Percentiles rank a stretch among this genome's conserved stretches.
These are phyloP conservation scores for Microcebus griseorufus DNA, from an alignment of 2,113 vertebrate genomes.

Conservation along the genomic window DNA sequence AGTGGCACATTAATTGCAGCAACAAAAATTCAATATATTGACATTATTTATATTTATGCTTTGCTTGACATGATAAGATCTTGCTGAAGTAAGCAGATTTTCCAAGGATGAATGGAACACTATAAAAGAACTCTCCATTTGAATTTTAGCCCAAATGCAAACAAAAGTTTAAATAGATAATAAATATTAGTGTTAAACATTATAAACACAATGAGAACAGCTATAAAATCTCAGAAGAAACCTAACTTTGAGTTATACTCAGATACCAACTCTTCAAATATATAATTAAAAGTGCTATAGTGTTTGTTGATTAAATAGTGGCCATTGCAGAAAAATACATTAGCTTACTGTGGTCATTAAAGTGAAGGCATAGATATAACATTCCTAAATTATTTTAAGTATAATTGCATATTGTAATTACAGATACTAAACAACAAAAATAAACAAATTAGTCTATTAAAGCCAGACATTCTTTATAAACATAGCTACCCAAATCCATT, in stretches of 20 bases:
- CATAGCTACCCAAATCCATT: background rate
- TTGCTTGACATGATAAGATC: constrained; percentile 2
- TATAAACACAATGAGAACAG: constrained; percentile 44
- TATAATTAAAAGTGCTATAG: constrained; percentile 80
- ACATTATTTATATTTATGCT: background rate
- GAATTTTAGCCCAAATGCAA: constrained; percentile 7
- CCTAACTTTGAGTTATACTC: constrained; percentile 58
- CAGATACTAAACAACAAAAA: background rate
- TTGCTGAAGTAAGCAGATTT: background rate
- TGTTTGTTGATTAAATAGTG: background rate
- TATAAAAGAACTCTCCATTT: background rate
- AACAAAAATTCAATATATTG: background rate
- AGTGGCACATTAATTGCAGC: background rate
- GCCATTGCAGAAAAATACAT: background rate
- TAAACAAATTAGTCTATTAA: background rate
- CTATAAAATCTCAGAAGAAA: constrained; percentile 63
- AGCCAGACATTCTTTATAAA: background rate
- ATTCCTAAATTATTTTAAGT: constrained; percentile 36
- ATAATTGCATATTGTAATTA: constrained; percentile 6
- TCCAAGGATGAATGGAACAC: background rate
- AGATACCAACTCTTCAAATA: constrained; percentile 68
- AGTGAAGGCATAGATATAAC: background rate
- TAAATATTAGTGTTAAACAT: constrained; percentile 49
- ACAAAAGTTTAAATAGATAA: constrained; percentile 42
- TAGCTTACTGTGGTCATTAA: constrained; percentile 16